Conservation (phyloP, 2,888 invertebrate species). For the Drosophila algonquin region DNA sequence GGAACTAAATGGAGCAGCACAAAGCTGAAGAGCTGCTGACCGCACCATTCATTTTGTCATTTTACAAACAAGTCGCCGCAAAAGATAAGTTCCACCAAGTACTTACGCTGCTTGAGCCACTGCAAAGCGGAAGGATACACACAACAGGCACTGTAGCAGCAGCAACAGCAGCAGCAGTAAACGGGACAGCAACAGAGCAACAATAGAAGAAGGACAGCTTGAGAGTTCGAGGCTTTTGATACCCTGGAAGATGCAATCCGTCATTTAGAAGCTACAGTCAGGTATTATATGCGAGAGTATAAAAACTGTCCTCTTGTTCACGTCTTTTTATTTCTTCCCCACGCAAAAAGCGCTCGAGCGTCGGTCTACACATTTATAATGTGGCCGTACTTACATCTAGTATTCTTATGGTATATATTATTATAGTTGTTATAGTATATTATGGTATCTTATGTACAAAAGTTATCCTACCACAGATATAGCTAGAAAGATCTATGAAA, state of each 20-base stretch:
- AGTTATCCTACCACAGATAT: too few species aligned
- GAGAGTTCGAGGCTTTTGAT: not conserved
- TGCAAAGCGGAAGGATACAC: slow-evolving; percentile 69
- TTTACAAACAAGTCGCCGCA: slow-evolving; percentile 75
- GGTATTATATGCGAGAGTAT: too few species aligned
- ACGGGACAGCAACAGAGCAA: slow-evolving; percentile 20
- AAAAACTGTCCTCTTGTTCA: too few species aligned
- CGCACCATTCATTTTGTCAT: slow-evolving; percentile 79
- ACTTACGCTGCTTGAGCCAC: slow-evolving; percentile 68
- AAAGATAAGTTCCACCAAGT: slow-evolving; percentile 74
- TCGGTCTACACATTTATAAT: too few species aligned
- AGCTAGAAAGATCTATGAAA: not conserved
- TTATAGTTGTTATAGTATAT: too few species aligned
- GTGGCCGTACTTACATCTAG: too few species aligned
- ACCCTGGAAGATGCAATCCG: not conserved
- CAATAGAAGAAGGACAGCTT: not conserved
- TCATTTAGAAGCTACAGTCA: too few species aligned
- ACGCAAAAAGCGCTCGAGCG: too few species aligned
- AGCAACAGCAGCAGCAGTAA: slow-evolving; percentile 21
- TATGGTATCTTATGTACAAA: too few species aligned
- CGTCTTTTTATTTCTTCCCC: too few species aligned
- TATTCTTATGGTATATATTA: too few species aligned
- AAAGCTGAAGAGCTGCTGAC: slow-evolving; percentile 57
- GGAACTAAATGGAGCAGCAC: slow-evolving; percentile 30
- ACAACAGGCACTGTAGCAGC: slow-evolving; percentile 43